A percentile compares a stretch with the other conserved stretches of the same genome.
Evolutionary conservation across 2,888 invertebrate genomes (phyloP).

Genomic region (Piscicola geometra): DNA sequence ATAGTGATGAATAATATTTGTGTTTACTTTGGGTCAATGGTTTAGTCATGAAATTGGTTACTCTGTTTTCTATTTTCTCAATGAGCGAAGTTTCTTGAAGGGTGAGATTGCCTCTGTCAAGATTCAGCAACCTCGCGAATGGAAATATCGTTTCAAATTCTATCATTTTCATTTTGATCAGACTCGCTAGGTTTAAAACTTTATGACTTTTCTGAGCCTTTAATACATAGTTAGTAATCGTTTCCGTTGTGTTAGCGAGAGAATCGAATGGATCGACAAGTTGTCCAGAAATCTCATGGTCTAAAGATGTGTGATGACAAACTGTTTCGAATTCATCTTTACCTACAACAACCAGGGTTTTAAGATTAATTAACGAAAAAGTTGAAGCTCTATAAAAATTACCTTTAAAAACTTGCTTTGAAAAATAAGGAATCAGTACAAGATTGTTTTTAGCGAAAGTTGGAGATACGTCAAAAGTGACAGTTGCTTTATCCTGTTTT

Average conservation of each 20-base stretch:
- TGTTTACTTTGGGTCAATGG: neutral
- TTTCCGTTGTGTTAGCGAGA: neutral
- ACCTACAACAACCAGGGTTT: too few species aligned
- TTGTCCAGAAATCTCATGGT: neutral
- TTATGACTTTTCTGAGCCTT: neutral
- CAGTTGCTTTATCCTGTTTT: neutral
- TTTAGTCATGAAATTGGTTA: neutral
- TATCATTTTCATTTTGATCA: neutral
- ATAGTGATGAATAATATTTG: neutral
- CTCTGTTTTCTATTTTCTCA: neutral
- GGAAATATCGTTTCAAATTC: neutral
- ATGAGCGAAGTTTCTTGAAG: neutral
- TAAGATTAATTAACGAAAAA: too few species aligned
- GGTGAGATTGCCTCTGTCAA: neutral
- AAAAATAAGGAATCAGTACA: neutral
- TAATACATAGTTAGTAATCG: neutral
- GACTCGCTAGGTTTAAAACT: neutral
- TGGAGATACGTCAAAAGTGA: neutral
- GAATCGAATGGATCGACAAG: neutral
- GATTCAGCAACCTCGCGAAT: neutral
- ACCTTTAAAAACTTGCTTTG: neutral
- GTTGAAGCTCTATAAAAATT: neutral
- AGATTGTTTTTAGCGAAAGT: neutral
- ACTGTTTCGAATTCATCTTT: neutral
- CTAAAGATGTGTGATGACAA: neutral